Evolutionary conservation across 1,140 invertebrate genomes (phyloP).

Genomic region (Mycetomoellerius zeteki): DNA sequence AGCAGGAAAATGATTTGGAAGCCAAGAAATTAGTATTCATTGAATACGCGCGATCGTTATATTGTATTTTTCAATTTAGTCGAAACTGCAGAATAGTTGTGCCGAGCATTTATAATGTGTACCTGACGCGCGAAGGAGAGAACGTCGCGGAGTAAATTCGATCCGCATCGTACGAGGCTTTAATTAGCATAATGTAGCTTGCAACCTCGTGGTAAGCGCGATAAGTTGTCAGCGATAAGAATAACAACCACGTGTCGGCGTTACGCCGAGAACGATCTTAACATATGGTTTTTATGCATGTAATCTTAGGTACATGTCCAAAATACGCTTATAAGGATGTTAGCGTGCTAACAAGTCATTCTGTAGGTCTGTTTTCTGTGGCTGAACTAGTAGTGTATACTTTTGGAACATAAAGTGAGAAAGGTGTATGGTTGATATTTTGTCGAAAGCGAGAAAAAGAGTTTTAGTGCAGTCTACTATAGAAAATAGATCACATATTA

Average conservation of each 20-base stretch:
- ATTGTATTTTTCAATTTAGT: slow-evolving; percentile 10
- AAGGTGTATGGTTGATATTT: too few species aligned
- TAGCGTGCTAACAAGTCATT: too few species aligned
- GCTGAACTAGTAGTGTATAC: too few species aligned
- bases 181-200: slow-evolving; percentile 41
- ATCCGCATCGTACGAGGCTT: neutral
- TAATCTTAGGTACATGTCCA: neutral
- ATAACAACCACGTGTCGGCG: slow-evolving; percentile 7
- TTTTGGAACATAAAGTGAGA: too few species aligned
- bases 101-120: neutral
- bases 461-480: too few species aligned
- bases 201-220: neutral
- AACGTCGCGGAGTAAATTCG: neutral
- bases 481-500: too few species aligned
- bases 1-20: neutral
- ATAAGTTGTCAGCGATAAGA: slow-evolving; percentile 25
- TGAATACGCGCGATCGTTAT: neutral
- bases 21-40: neutral
- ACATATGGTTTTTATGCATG: neutral
- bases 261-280: slow-evolving; percentile 5
- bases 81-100: neutral
- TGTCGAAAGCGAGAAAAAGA: too few species aligned
- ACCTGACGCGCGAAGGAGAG: neutral
- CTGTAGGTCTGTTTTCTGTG: too few species aligned
- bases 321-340: too few species aligned